Evolutionary conservation across 2,888 invertebrate genomes (phyloP).

Genomic region (Rhabditophanes sp.): DNA sequence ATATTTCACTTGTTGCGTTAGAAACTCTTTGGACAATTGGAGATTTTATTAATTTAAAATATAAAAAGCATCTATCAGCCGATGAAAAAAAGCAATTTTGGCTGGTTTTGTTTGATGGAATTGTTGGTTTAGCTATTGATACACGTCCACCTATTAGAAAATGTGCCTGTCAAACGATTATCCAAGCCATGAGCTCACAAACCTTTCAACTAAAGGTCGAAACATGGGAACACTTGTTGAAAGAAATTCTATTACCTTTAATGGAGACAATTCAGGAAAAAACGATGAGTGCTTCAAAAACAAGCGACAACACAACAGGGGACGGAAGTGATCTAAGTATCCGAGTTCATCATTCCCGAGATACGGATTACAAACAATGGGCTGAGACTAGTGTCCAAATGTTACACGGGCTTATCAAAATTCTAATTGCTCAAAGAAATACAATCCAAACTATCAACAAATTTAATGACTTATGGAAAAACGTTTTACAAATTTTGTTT

Average conservation of each 20-base stretch:
- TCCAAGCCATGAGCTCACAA: slow-evolving; percentile 90
- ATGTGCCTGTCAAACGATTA: slow-evolving; percentile 70
- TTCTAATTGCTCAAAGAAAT: slow-evolving; percentile 35
- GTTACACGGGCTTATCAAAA: slow-evolving; percentile 43
- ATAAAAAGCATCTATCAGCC: slow-evolving; percentile 1
- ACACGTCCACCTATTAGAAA: slow-evolving; percentile 73
- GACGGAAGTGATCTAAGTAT: slow-evolving; percentile 65
- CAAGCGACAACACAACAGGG: slow-evolving; percentile 46
- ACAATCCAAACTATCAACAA: slow-evolving; percentile 8
- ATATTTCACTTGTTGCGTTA: neutral
- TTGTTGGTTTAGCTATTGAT: slow-evolving; percentile 67
- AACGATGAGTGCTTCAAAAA: slow-evolving; percentile 27
- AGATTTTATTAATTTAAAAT: slow-evolving; percentile 1
- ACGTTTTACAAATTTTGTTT: too few species aligned
- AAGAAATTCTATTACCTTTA: slow-evolving; percentile 86
- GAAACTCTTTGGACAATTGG: neutral
- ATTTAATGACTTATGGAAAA: too few species aligned
- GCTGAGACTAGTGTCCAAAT: slow-evolving; percentile 56
- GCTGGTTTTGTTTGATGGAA: slow-evolving; percentile 44
- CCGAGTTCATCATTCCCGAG: slow-evolving; percentile 88
- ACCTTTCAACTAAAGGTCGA: slow-evolving; percentile 68
- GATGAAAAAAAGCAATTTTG: slow-evolving; percentile 23
- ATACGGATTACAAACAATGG: slow-evolving; percentile 97
- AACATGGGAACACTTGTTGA: slow-evolving; percentile 82
- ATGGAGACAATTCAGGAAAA: slow-evolving; percentile 66